Conservation (phyloP, 2,888 invertebrate genomes). For the Polyommatus iphigenia region DNA sequence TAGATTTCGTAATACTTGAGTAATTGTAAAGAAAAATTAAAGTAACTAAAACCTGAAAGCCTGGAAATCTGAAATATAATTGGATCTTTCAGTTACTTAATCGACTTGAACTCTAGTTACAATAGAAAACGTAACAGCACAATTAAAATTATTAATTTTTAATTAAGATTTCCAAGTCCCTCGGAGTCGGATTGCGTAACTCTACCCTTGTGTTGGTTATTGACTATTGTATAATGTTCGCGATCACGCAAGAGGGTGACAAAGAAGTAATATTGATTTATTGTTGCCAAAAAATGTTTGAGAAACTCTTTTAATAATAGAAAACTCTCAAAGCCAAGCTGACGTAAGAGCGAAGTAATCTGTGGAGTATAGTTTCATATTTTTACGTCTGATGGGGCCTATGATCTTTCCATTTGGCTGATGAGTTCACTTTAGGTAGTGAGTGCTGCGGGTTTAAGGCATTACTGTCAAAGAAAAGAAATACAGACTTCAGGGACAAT, state of each 20-base stretch:
- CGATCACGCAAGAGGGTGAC: conserved; percentile 17
- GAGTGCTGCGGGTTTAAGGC: too few relatives aligned
- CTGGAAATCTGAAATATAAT: background rate
- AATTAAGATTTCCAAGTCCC: background rate
- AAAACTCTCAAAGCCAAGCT: background rate
- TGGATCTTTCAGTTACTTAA: background rate
- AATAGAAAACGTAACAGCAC: background rate
- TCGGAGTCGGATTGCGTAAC: background rate
- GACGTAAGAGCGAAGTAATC: background rate
- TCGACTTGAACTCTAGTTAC: background rate
- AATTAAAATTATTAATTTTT: background rate
- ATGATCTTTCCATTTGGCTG: too few relatives aligned
- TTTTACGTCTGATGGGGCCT: too few relatives aligned
- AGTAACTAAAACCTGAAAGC: too few relatives aligned
- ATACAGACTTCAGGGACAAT: too few relatives aligned
- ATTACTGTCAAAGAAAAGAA: too few relatives aligned
- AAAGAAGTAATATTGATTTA: background rate
- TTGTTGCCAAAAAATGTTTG: background rate
- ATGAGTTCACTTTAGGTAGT: too few relatives aligned
- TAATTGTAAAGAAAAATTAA: background rate
- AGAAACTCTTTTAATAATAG: background rate
- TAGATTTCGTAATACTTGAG: background rate
- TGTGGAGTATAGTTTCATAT: too few relatives aligned
- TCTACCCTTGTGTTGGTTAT: conserved; percentile 8
- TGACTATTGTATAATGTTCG: background rate